Base-by-base conservation (phyloP, 1,140 invertebrate species). In the Hormaphis cornu region DNA sequence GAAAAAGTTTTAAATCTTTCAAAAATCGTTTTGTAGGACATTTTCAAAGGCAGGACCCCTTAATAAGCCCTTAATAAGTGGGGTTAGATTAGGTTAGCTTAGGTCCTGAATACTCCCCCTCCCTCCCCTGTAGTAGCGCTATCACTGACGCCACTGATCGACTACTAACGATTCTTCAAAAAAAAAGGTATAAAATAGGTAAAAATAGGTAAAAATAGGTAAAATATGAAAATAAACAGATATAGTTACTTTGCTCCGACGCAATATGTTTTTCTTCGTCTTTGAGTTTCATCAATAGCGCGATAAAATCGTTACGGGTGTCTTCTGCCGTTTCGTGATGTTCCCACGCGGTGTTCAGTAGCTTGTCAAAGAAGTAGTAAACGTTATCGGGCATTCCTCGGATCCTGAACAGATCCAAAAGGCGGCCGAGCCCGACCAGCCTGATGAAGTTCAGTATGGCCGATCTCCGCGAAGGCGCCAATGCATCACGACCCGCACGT, bases 401-500 rank as follows among this genome's bases (percentile, higher is more conserved):
- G 28, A 50, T 18, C n/a, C 59, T 35, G 30, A 58, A 58, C 20
- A 58, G 3, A 24, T 58, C 54, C 14, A 58, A 16, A n/a, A 58
- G 54, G 0, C 1, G 20, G 16, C 54, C 54, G 9, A 58, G 40
- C 4, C 54, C 33, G n/a, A 35, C 0, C 12, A 59, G 9, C 26
- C 69, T 58, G 1, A 48, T n/a, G 22, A 42, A 18, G 22, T 35
- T 59, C 20, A 54, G 20, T 46, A 53, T 46, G 9, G 12, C n/a
- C 9, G 48, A 20, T 10, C 46, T 50, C 8, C 8, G 7, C 7
- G 46, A 20, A 1, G 58, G 33, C 18, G 3, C 22, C 12, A 70
- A 53, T 1, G 40, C 30, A 0, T 20, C 52, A 24, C 44, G 70
- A 9, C 77, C 77, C 18, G 75, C 72, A 46, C 71, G 48, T 9